Evolutionary conservation across 2,797 vertebrate species (phyloP).

Genomic region (Hirundo rustica): DNA sequence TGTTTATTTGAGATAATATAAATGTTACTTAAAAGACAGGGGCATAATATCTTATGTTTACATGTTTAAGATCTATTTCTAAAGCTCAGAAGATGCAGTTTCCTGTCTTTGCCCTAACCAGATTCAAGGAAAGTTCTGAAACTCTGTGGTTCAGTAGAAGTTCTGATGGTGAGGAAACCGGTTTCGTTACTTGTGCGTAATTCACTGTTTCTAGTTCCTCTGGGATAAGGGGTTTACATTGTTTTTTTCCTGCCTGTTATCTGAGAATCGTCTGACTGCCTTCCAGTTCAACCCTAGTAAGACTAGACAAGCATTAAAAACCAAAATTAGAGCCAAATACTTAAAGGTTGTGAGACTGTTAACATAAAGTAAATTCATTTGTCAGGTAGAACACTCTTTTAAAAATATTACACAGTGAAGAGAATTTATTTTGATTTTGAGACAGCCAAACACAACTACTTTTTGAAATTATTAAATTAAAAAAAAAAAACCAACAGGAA

Average conservation of each 20-base stretch:
- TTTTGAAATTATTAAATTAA: background rate
- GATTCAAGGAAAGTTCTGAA: slow-evolving; percentile 45
- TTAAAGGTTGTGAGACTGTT: background rate
- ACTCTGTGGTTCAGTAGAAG: background rate
- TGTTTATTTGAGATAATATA: slow-evolving; percentile 77
- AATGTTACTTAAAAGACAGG: slow-evolving; percentile 71
- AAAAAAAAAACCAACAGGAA: background rate
- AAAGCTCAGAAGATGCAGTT: slow-evolving; percentile 69
- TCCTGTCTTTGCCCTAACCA: slow-evolving; percentile 59
- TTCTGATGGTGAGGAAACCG: background rate
- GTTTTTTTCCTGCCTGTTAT: slow-evolving; percentile 18
- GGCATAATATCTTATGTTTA: slow-evolving; percentile 68
- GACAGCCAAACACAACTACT: background rate
- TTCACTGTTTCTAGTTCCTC: slow-evolving; percentile 30
- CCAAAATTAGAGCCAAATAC: background rate
- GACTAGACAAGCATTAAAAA: background rate
- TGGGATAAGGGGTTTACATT: background rate
- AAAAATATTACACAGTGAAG: background rate
- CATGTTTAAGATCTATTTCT: slow-evolving; percentile 61
- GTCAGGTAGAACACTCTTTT: background rate
- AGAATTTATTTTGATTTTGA: background rate
- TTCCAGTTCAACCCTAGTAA: background rate
- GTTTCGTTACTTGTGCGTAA: background rate
- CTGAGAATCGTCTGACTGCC: background rate
- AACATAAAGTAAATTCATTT: background rate